Evolutionary conservation across 2,888 invertebrate species (phyloP).

Genomic region (Sminthurinus aureus): DNA sequence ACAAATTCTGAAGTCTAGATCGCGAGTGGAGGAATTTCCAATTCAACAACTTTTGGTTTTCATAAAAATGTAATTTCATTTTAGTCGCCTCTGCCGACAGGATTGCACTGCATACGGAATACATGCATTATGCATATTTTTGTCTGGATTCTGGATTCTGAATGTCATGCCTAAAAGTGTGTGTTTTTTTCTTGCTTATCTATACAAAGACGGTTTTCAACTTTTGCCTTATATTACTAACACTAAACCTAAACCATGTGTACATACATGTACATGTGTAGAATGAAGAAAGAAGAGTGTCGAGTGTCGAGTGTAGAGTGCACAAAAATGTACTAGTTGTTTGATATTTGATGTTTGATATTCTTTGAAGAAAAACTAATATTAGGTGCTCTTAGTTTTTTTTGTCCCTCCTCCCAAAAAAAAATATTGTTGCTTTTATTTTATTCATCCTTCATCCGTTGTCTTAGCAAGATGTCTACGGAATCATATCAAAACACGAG

Average conservation of each 20-base stretch:
- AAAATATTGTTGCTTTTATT: too few species aligned
- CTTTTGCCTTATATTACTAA: constrained; percentile 24
- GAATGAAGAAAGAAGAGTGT: too few species aligned
- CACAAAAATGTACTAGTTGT: not conserved
- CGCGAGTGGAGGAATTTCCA: constrained; percentile 28
- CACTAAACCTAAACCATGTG: not conserved
- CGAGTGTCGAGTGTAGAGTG: not conserved
- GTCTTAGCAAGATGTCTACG: too few species aligned
- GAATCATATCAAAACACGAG: too few species aligned
- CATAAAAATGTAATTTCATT: constrained; percentile 26
- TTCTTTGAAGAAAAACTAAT: constrained; percentile 32
- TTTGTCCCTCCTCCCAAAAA: not conserved
- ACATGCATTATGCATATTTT: too few species aligned
- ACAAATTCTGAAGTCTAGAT: not conserved
- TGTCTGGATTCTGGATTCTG: too few species aligned
- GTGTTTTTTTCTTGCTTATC: constrained; percentile 23
- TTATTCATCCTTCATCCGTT: too few species aligned
- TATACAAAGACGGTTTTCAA: constrained; percentile 46
- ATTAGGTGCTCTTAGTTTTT: constrained; percentile 29
- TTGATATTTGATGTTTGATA: not conserved
- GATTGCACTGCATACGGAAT: too few species aligned
- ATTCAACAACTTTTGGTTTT: constrained; percentile 42
- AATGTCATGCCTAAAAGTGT: not conserved
- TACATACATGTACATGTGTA: not conserved
- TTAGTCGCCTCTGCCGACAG: constrained; percentile 6